Evolutionary conservation across 2,113 vertebrate genomes (phyloP), one percentile per base, ranked within the genome.

Genomic region (Protobothrops mucrosquamatus): DNA sequence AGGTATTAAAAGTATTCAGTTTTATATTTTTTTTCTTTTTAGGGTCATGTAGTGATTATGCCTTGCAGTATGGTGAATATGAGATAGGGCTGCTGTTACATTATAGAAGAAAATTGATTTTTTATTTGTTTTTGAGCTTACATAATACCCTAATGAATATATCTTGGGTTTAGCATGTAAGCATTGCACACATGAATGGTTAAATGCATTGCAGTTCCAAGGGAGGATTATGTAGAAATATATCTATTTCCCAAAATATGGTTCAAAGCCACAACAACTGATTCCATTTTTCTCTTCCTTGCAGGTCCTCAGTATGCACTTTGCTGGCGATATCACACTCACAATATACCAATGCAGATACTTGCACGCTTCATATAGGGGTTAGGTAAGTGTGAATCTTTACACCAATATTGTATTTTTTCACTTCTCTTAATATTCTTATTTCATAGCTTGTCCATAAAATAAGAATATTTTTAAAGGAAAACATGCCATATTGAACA

Each of bases 381-480:
- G 87, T 93, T 93, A 85, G 87, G 64, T 93, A 93, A 93, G 89
- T 93, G 85, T 74, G 86, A 48, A 91, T 52, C 85, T 81, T 85
- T 88, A 74, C 86, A 6, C 85, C 24, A 88, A 59, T 93, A 85
- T 57, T 93, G 86, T 91, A 85, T 89, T 93, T 89, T 91, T 93
- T 88, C 23, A 89, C 26, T 55, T 59, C 54, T 85, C 46, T 89
- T 57, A 85, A 85, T 91, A 93, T 93, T 91, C 90, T 93, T 89
- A 91, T 93, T 93, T 89, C 89, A 89, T 92, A 55, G 18, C n/a
- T 89, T 46, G 24, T 18, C 12, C 48, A 91, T 89, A 92, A 93
- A 89, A 89, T 93, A 89, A 91, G 93, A 93, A 81, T 93, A 93
- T 93, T 93, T 57, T 43, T 24, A 64, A 91, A 93, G 90, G 55